phyloP scores from a whole-genome alignment of 2,888 invertebrate genomes.

The Ophion ventricosus region DNA sequence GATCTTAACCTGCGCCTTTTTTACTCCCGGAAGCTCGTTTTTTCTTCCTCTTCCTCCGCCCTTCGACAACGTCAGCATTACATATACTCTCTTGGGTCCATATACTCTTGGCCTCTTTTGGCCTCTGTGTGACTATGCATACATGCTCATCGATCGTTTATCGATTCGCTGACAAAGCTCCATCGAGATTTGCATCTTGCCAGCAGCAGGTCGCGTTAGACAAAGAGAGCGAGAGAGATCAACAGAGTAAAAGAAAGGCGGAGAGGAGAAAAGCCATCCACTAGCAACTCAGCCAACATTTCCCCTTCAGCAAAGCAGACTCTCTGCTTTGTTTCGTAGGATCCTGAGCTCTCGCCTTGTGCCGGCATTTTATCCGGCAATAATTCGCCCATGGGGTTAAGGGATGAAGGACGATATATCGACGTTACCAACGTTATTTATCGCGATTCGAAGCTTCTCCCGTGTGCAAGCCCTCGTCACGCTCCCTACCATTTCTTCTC shows the following conservation, averaged over 20 bases:
- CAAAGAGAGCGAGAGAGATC: slow-evolving; percentile 24
- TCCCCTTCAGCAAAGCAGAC: slow-evolving; percentile 22
- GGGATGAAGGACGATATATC: slow-evolving; percentile 66
- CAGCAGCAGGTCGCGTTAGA: slow-evolving; percentile 43
- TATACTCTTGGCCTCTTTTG: slow-evolving; percentile 57
- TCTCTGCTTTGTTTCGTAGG: slow-evolving; percentile 35
- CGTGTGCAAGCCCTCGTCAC: slow-evolving; percentile 46
- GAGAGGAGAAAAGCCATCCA: slow-evolving; percentile 46
- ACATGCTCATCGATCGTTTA: slow-evolving; percentile 65
- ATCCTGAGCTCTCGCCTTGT: slow-evolving; percentile 53
- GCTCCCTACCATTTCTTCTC: slow-evolving; percentile 8
- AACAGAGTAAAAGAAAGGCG: background rate
- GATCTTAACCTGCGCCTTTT: slow-evolving; percentile 37
- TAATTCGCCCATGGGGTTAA: slow-evolving; percentile 63
- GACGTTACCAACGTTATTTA: slow-evolving; percentile 63
- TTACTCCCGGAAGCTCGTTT: slow-evolving; percentile 49
- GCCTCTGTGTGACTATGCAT: slow-evolving; percentile 30
- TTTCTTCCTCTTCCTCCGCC: slow-evolving; percentile 31
- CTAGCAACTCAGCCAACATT: slow-evolving; percentile 7
- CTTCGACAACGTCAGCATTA: slow-evolving; percentile 56
- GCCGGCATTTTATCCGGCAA: slow-evolving; percentile 63
- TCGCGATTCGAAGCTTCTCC: slow-evolving; percentile 49
- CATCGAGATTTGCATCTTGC: slow-evolving; percentile 66
- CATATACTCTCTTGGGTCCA: slow-evolving; percentile 52
- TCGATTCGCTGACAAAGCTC: slow-evolving; percentile 68